Evolutionary conservation across 2,888 invertebrate species (phyloP), one percentile per base, ranked within the genome.

Genomic region (Osedax fenrisi): DNA sequence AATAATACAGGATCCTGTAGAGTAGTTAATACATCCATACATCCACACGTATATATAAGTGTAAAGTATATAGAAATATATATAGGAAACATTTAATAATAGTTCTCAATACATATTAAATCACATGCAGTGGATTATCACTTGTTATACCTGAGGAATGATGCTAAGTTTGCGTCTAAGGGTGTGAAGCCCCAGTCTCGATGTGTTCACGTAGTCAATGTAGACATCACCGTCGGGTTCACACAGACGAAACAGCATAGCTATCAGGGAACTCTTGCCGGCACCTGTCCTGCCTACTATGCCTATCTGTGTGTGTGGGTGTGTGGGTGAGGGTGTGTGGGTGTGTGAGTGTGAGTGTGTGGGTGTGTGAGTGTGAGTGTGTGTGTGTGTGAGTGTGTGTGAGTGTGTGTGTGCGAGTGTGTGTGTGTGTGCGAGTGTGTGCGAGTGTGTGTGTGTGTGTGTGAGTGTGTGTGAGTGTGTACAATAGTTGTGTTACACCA

Each of bases 161-260:
- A 94, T 94, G 0, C 94, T 90, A 74, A 95, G 90, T 80, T 89
- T 90, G 73, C 88, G 88, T 69, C 94, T 87, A 26, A 95, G 85
- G 80, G 91, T 90, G 83, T 90, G 86, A 2, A 93, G 86, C 0
- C 92, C 91, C 77, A 95, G 83, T 0, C 80, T 76, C 41, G 79
- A 78, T 56, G 85, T 84, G 77, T 85, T 81, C 1, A 90, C 86
- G 0, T 87, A 89, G 84, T 96, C 96, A 78, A 96, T 91, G 73
- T 88, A 82, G 61, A 96, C 89, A 25, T 88, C 86, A 0, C 95
- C 95, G 74, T 89, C 89, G 25, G 90, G 88, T 77, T 89, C 90
- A 3, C 91, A 90, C 77, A 96, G 83, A 75, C 94, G 90, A 85
- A 92, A 92, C 73, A 92, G 84, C 0, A 91, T 90, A 0, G 90